Conservation (phyloP, 2,888 invertebrate species). For the Elgonia sp. region DNA sequence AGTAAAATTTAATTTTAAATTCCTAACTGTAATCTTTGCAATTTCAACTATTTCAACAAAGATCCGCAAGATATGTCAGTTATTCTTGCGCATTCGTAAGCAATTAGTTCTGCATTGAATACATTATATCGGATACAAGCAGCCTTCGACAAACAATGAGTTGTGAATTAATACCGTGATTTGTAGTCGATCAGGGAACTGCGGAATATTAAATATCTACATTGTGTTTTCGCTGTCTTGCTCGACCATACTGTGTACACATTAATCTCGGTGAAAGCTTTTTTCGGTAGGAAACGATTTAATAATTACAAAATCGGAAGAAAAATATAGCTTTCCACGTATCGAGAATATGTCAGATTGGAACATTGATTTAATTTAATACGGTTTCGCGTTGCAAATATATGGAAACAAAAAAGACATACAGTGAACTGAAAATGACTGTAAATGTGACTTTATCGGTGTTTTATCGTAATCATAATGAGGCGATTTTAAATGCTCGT, state of each 20-base stretch:
- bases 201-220: conserved; percentile 56
- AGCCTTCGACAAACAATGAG: conserved; percentile 66
- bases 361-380: background rate
- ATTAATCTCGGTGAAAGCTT: background rate
- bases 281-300: too few species aligned
- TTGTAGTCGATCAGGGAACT: conserved; percentile 57
- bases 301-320: too few species aligned
- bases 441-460: too few species aligned
- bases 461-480: too few species aligned
- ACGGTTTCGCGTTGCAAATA: background rate
- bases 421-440: too few species aligned
- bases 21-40: background rate
- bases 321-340: too few species aligned
- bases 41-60: background rate
- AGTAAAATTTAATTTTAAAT: too few species aligned
- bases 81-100: conserved; percentile 56
- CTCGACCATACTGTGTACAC: background rate
- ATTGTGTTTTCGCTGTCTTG: conserved; percentile 37
- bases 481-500: too few species aligned
- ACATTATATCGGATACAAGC: conserved; percentile 56
- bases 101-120: conserved; percentile 67
- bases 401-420: too few species aligned
- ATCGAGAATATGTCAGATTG: background rate
- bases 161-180: conserved; percentile 68
- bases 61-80: conserved; percentile 29